A percentile compares a stretch with the other conserved stretches of the same genome.
Conservation (phyloP, 2,888 invertebrate species). For the Geotrupes spiniger region DNA sequence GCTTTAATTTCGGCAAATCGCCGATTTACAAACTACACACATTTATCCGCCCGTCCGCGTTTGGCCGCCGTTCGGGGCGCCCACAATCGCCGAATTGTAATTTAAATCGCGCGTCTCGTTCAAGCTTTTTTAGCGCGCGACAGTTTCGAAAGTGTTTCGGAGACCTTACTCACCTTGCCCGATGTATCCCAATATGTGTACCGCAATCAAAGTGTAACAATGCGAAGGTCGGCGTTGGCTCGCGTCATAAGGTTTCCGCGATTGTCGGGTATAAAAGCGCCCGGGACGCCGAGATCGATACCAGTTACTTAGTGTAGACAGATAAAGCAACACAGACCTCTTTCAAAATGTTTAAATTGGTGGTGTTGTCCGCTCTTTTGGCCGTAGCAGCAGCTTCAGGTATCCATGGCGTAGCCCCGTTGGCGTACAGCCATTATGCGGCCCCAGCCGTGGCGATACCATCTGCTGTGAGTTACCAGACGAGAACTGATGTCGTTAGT, state of each 20-base stretch:
- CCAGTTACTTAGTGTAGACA: slow-evolving; percentile 17
- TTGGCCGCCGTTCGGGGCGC: too few relatives aligned
- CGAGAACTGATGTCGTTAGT: slow-evolving; percentile 30
- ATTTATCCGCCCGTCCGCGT: too few relatives aligned
- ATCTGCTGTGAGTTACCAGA: slow-evolving; percentile 40
- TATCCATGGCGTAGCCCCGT: slow-evolving; percentile 32
- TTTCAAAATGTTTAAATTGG: slow-evolving; percentile 55
- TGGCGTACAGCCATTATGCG: slow-evolving; percentile 36
- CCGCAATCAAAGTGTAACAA: slow-evolving; percentile 16
- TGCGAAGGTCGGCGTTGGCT: slow-evolving; percentile 18
- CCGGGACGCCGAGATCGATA: slow-evolving; percentile 1
- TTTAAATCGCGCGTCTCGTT: too few relatives aligned
- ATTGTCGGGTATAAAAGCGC: slow-evolving; percentile 15
- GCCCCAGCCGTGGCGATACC: slow-evolving; percentile 48
- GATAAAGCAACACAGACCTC: slow-evolving; percentile 52
- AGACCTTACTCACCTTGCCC: not conserved
- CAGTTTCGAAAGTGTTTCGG: too few relatives aligned
- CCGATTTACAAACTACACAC: too few relatives aligned
- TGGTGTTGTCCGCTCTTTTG: slow-evolving; percentile 60
- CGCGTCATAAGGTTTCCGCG: slow-evolving; percentile 15
- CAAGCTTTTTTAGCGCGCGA: too few relatives aligned
- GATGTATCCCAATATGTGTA: not conserved
- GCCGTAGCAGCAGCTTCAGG: slow-evolving; percentile 54
- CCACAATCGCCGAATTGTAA: too few relatives aligned
- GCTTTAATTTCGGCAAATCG: too few relatives aligned